phyloP scores from a whole-genome alignment of 1,140 invertebrate species.

The Sminthurinus signatus region DNA sequence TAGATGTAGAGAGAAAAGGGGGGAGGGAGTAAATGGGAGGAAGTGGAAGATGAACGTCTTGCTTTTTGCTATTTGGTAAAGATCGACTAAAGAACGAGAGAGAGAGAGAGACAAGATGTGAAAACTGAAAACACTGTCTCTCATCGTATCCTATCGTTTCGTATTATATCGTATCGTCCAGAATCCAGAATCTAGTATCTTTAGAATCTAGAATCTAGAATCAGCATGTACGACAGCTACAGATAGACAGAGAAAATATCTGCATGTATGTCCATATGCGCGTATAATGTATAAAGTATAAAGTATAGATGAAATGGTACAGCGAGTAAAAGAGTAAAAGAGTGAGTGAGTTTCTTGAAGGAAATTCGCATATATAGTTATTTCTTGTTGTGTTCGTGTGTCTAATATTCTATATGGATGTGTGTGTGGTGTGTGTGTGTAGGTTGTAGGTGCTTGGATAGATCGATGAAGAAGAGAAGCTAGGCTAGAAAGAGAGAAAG shows the following conservation, averaged over 20 bases:
- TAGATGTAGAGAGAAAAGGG: background rate
- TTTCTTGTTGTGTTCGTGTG: background rate
- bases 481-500: too few relatives aligned
- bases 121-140: too few relatives aligned
- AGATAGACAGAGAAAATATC: conserved; percentile 3
- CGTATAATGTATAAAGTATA: too few relatives aligned
- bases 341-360: too few relatives aligned
- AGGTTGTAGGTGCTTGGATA: conserved; percentile 11
- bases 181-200: too few relatives aligned
- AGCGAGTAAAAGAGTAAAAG: too few relatives aligned
- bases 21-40: conserved; percentile 7
- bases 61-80: background rate
- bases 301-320: too few relatives aligned
- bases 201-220: too few relatives aligned
- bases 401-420: too few relatives aligned
- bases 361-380: background rate
- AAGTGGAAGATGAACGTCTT: background rate
- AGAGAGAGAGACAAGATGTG: background rate
- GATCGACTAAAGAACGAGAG: background rate
- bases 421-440: conserved; percentile 7
- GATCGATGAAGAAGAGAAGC: conserved; percentile 41
- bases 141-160: too few relatives aligned
- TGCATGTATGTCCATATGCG: too few relatives aligned
- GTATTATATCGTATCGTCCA: too few relatives aligned
- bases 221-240: background rate